phyloP scores from a whole-genome alignment of 2,113 vertebrate genomes.

The Neodon shergylaensis region DNA sequence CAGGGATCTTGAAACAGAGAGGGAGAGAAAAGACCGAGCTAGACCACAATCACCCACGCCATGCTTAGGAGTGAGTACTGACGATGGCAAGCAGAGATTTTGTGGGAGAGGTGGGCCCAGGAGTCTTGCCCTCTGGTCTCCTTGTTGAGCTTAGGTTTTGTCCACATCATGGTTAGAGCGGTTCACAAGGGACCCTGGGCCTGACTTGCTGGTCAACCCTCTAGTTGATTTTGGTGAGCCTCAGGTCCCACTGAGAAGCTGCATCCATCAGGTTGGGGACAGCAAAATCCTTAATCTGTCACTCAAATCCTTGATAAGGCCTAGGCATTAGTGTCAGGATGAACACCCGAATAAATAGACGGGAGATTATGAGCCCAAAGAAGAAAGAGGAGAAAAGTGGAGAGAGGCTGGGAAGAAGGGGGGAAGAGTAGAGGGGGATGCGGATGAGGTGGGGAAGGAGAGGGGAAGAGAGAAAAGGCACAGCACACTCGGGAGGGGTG shows the following conservation, averaged over 20 bases:
- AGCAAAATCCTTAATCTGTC: not conserved
- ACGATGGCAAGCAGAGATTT: not conserved
- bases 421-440: too few relatives aligned
- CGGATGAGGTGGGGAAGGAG: not conserved
- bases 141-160: not conserved
- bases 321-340: not conserved
- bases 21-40: not conserved
- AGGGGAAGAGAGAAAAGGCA: not conserved
- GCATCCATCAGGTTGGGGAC: not conserved
- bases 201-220: not conserved
- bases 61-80: not conserved
- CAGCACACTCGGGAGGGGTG: not conserved
- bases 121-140: not conserved
- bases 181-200: not conserved
- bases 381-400: not conserved
- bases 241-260: not conserved
- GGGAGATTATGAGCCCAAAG: not conserved
- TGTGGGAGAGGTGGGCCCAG: not conserved
- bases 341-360: not conserved
- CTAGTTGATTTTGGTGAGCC: not conserved
- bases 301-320: not conserved
- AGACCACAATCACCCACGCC: rapidly evolving
- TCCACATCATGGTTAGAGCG: not conserved
- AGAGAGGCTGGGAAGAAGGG: too few relatives aligned
- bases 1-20: not conserved